A percentile compares a stretch with the other conserved stretches of the same genome.
phyloP scores from a whole-genome alignment of 2,888 invertebrate species.

The Geotrupes spiniger region DNA sequence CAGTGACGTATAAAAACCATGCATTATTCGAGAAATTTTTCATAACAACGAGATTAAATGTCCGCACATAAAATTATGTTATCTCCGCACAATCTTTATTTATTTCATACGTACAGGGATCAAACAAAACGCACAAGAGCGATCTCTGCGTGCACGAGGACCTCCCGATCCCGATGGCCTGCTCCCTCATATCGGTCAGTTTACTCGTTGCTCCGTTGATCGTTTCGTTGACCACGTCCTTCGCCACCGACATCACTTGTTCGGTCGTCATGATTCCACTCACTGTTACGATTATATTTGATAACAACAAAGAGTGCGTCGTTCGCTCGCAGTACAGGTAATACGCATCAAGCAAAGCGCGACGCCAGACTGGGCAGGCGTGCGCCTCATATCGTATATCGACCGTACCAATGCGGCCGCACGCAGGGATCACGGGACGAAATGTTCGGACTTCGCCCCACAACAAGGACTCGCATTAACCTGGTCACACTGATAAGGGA shows the following conservation, averaged over 20 bases:
- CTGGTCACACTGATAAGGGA: background rate
- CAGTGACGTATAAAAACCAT: too few relatives aligned
- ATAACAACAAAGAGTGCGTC: background rate
- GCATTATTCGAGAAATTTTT: too few relatives aligned
- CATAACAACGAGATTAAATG: too few relatives aligned
- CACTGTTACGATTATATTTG: constrained; percentile 9
- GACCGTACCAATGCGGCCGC: constrained; percentile 25
- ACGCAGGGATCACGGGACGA: constrained; percentile 14
- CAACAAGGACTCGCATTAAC: constrained; percentile 12
- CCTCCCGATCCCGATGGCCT: constrained; percentile 11
- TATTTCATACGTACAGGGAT: constrained; percentile 51
- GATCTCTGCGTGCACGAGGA: constrained; percentile 40
- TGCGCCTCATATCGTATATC: constrained; percentile 37
- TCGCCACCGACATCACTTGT: constrained; percentile 37
- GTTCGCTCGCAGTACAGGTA: constrained; percentile 15
- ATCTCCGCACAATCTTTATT: too few relatives aligned
- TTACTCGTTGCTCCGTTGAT: constrained; percentile 41
- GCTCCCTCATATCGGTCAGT: constrained; percentile 32
- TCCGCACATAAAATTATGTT: too few relatives aligned
- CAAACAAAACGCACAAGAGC: constrained; percentile 53
- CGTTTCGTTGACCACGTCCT: constrained; percentile 45
- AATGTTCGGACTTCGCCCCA: constrained; percentile 21
- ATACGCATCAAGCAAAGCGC: constrained; percentile 21
- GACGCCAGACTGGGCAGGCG: constrained; percentile 35
- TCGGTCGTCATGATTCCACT: constrained; percentile 26